Evolutionary conservation across 2,888 invertebrate genomes (phyloP).

Genomic region (Xanthorhoe spadicearia): DNA sequence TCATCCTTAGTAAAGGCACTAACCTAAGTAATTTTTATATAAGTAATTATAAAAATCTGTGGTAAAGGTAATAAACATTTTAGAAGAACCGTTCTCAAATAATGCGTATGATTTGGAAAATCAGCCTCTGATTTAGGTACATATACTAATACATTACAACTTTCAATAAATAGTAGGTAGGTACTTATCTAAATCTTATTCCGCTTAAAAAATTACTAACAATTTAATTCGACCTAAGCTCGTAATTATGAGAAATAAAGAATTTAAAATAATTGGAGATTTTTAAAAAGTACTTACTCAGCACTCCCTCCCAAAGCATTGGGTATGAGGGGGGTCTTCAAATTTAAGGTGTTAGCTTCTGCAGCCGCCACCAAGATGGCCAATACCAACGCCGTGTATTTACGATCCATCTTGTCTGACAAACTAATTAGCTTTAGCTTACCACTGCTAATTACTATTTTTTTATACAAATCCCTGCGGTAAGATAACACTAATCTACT

Average conservation of each 20-base stretch:
- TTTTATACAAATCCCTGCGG: constrained; percentile 50
- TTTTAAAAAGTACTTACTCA: constrained; percentile 22
- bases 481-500: constrained; percentile 53
- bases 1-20: too few relatives aligned
- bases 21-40: too few relatives aligned
- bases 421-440: constrained; percentile 42
- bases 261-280: too few relatives aligned
- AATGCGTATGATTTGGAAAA: too few relatives aligned
- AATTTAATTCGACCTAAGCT: not conserved
- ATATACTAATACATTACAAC: too few relatives aligned
- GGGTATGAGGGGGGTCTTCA: constrained; percentile 44
- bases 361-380: constrained; percentile 60
- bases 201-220: too few relatives aligned
- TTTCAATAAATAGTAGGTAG: too few relatives aligned
- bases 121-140: too few relatives aligned
- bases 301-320: constrained; percentile 34
- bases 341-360: constrained; percentile 56
- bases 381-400: constrained; percentile 59
- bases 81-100: too few relatives aligned
- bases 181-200: too few relatives aligned
- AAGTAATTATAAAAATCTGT: too few relatives aligned
- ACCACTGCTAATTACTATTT: constrained; percentile 45
- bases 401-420: constrained; percentile 57
- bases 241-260: not conserved
- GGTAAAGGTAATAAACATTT: too few relatives aligned